phyloP scores from a whole-genome alignment of 64 coral and sea anemone genomes.

The Acropora yongei region DNA sequence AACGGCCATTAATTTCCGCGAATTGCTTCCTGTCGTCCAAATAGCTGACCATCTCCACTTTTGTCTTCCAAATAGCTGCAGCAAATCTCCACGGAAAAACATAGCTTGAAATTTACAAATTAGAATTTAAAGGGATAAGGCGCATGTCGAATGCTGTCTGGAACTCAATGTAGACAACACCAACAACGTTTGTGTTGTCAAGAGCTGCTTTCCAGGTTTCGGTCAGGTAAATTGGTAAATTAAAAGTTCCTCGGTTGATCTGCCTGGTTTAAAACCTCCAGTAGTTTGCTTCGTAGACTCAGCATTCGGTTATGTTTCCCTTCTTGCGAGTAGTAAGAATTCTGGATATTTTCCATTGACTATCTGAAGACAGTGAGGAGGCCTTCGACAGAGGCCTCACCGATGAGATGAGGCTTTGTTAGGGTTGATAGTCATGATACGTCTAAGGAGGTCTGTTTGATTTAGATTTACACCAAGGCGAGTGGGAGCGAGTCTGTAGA shows the following conservation, averaged over 20 bases:
- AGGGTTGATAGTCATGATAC: conserved; percentile 48
- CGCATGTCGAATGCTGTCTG: conserved; percentile 62
- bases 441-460: conserved; percentile 42
- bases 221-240: conserved; percentile 16
- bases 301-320: conserved; percentile 44
- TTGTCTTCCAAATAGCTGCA: not conserved
- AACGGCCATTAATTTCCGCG: too few species aligned
- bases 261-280: conserved; percentile 54
- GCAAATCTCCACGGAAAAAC: conserved; percentile 36
- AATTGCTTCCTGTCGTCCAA: too few species aligned
- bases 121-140: conserved; percentile 13
- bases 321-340: conserved; percentile 53
- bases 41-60: too few species aligned
- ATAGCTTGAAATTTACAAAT: conserved; percentile 67
- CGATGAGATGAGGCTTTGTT: conserved; percentile 54
- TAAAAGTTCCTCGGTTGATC: not conserved
- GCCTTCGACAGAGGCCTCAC: conserved; percentile 28
- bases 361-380: conserved; percentile 31
- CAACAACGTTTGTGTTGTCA: conserved; percentile 59
- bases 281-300: conserved; percentile 42
- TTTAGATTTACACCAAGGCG: conserved; percentile 21
- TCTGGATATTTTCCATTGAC: conserved; percentile 61
- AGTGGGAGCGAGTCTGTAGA: conserved; percentile 54
- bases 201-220: conserved; percentile 49
- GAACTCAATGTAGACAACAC: conserved; percentile 51